A percentile compares a stretch with the other conserved stretches of the same genome.
Conservation (phyloP, 2,888 invertebrate species). For the Eilema caniola region DNA sequence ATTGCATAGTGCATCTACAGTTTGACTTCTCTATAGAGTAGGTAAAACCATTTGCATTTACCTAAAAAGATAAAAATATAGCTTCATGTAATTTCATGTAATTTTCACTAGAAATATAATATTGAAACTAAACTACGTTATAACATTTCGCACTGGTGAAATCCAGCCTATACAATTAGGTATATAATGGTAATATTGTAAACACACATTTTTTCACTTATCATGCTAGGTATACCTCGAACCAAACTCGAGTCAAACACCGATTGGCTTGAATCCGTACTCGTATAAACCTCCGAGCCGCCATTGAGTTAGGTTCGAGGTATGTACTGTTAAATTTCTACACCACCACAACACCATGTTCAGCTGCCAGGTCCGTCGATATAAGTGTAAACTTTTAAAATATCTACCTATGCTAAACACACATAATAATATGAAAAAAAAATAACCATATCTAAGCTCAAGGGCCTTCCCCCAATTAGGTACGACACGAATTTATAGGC, state of each 20-base stretch:
- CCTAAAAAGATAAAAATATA: no score
- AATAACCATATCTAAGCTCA: background rate
- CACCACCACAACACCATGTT: background rate
- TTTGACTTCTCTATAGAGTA: no score
- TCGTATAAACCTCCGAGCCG: no score
- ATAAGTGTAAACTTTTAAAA: background rate
- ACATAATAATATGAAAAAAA: background rate
- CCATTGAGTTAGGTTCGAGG: no score
- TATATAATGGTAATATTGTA: background rate
- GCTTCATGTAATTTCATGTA: no score
- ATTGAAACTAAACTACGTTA: background rate
- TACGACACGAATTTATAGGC: background rate
- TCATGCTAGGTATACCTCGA: no score
- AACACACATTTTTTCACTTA: background rate
- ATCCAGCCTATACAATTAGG: background rate
- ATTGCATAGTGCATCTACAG: no score
- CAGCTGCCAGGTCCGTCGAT: background rate
- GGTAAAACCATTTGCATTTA: no score
- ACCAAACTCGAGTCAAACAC: no score
- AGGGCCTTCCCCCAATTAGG: background rate
- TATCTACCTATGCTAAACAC: slow-evolving; percentile 1
- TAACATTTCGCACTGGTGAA: no score
- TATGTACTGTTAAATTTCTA: background rate
- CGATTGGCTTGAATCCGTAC: no score
- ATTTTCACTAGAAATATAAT: no score